Base-by-base conservation (phyloP, 1,140 invertebrate genomes). In the Hyles euphorbiae region DNA sequence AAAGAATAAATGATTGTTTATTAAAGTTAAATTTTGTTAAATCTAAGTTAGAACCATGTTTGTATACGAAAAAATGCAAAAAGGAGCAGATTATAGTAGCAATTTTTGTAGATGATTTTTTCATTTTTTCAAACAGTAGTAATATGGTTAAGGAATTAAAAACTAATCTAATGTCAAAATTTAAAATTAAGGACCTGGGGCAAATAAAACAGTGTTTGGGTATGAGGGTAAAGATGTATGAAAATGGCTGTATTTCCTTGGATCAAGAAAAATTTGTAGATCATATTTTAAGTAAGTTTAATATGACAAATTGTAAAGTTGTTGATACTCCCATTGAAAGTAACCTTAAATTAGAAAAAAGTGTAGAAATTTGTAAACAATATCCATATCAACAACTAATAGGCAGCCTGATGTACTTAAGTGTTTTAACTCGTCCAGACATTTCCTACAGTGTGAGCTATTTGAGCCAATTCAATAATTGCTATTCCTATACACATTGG, bases 101-200 rank as follows among this genome's bases (percentile, higher is more conserved):
- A 47, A 22, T 82, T 11, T 81, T 71, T 76, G 81, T 85, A 5
- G 76, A 82, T 74, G 77, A 82, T 68, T 70, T 79, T 55, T 70
- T 86, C 33, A 61, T 83, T 46, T 78, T 70, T 66, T 76, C 61
- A 48, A 78, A 74, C 59, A 46, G 64, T 50, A 50, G 49, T 3
- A 36, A 50, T 43, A 53, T 49, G 11, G 12, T 43, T 51, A 44
- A 55, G 33, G 47, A 66, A 45, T 61, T 63, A 7, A 66, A 57
- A 34, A 60, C 3, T 36, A 56, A 46, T 50, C 49, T 53, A 47
- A 58, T 51, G 47, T 67, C 53, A 65, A 76, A 56, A 45, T 62
- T 62, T 46, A 62, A 58, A 45, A 53, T 44, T 9, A 58, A 62
- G 48, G 54, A 61, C n/a, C 56, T 56, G 44, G 62, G 57, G 5